Percentiles rank a stretch among this genome's conserved stretches.
These are phyloP conservation scores for Oceanodroma leucorhoa DNA, from an alignment of 2,797 vertebrate genomes.

Conservation along the genomic window DNA sequence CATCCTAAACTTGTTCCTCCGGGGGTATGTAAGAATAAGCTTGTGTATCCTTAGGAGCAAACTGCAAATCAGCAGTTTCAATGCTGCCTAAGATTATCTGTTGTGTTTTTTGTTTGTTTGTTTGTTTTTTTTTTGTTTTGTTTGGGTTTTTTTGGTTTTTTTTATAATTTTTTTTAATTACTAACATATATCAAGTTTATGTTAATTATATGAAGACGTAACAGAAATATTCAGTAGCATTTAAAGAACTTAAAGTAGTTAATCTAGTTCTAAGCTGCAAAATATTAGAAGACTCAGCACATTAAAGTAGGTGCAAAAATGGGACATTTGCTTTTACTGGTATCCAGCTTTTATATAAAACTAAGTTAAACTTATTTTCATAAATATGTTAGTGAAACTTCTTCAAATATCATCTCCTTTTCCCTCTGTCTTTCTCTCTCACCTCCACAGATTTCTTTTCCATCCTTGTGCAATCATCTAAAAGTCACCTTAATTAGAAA, in stretches of 20 bases:
- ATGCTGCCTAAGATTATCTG: conserved; percentile 57
- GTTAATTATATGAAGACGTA: conserved; percentile 73
- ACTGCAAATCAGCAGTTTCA: conserved; percentile 71
- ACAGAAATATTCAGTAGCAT: conserved; percentile 69
- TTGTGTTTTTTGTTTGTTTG: neutral
- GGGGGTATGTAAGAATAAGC: conserved; percentile 25
- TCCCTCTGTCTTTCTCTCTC: neutral
- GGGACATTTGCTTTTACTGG: conserved; percentile 13
- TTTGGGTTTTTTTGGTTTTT: no score
- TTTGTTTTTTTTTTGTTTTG: neutral
- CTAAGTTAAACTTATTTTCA: neutral
- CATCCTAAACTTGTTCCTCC: conserved; percentile 38
- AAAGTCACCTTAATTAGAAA: neutral
- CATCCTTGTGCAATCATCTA: neutral
- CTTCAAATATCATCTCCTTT: neutral
- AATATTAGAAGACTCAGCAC: conserved; percentile 64
- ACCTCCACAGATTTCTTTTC: neutral
- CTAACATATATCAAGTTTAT: conserved; percentile 71
- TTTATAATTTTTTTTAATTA: conserved; percentile 45
- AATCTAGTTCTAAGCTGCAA: conserved; percentile 64
- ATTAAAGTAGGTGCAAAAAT: conserved; percentile 51
- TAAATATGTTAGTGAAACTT: neutral
- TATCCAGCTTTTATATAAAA: conserved; percentile 29
- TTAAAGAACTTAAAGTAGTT: conserved; percentile 71
- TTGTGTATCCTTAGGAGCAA: conserved; percentile 42